phyloP scores from a whole-genome alignment of 1,140 invertebrate species.

The Centruroides sculpturatus region DNA sequence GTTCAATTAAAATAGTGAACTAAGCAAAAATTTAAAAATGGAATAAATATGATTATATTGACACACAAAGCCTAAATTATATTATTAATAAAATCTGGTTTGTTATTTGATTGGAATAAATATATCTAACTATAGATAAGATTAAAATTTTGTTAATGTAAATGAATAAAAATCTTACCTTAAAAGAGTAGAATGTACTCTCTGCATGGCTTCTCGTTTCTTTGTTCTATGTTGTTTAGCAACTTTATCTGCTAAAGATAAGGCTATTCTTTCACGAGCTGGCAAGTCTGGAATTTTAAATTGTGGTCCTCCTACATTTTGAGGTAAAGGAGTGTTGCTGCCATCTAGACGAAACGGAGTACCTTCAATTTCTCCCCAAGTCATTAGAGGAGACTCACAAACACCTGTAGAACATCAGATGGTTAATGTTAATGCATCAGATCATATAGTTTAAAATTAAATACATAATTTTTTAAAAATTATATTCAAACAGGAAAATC shows the following conservation, averaged over 20 bases:
- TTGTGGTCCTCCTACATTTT: slow-evolving; percentile 43
- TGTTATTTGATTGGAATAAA: too few species aligned
- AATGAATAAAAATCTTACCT: slow-evolving; percentile 11
- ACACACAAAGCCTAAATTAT: too few species aligned
- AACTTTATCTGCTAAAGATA: slow-evolving; percentile 79
- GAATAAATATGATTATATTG: too few species aligned
- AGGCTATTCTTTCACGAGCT: slow-evolving; percentile 69
- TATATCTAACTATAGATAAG: too few species aligned
- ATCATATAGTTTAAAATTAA: too few species aligned
- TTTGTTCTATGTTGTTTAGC: slow-evolving; percentile 65
- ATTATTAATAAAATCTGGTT: slow-evolving; percentile 6
- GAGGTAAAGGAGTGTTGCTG: slow-evolving; percentile 31
- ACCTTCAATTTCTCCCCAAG: slow-evolving; percentile 96
- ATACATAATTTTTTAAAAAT: background rate
- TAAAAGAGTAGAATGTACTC: slow-evolving; percentile 20
- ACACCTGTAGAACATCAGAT: slow-evolving; percentile 34
- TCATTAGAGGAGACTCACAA: slow-evolving; percentile 88
- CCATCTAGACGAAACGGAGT: slow-evolving; percentile 64
- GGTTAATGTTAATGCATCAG: too few species aligned
- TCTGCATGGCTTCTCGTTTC: slow-evolving; percentile 36
- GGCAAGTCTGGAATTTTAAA: slow-evolving; percentile 69
- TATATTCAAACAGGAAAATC: too few species aligned
- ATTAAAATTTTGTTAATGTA: too few species aligned
- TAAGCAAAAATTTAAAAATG: background rate
- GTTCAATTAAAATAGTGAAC: too few species aligned